These are phyloP conservation scores for Ctenopoma multispine DNA, from an alignment of 2,797 vertebrate genomes.

Conservation along the genomic window DNA sequence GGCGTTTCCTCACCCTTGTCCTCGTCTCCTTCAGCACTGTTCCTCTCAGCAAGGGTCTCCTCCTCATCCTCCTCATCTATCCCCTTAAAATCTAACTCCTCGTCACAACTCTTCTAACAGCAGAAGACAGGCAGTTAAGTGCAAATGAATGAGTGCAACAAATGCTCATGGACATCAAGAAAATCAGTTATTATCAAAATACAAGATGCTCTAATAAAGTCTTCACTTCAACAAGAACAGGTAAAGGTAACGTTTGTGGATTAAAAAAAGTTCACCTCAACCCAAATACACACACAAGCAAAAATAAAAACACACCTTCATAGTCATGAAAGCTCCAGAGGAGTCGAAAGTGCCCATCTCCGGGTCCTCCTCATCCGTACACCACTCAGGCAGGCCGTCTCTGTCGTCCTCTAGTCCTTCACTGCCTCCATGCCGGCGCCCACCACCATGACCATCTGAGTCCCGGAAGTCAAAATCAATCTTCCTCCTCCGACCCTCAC, in stretches of 20 bases:
- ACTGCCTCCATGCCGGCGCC: constrained; percentile 84
- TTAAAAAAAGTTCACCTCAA: too few relatives aligned
- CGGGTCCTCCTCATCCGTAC: constrained; percentile 92
- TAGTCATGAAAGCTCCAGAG: constrained; percentile 91
- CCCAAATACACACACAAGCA: neutral
- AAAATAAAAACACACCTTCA: constrained; percentile 77
- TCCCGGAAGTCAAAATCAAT: constrained; percentile 94
- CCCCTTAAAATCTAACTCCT: constrained; percentile 91
- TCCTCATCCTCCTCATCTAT: constrained; percentile 89
- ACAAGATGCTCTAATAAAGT: neutral
- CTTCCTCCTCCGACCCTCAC: constrained; percentile 88
- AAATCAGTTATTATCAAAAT: neutral
- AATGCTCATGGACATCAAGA: neutral
- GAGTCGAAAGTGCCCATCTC: constrained; percentile 96
- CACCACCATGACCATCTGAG: constrained; percentile 84
- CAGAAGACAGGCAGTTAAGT: neutral
- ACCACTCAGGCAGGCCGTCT: constrained; percentile 94
- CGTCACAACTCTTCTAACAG: constrained; percentile 89
- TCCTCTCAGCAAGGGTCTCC: constrained; percentile 69
- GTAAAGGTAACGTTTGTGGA: too few relatives aligned
- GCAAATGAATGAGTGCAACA: neutral
- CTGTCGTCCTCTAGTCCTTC: constrained; percentile 90
- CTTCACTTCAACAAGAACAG: too few relatives aligned
- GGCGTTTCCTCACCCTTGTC: constrained; percentile 69
- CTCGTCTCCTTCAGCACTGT: constrained; percentile 72